Percentiles rank a stretch among this genome's conserved stretches.
Evolutionary conservation across 2,888 invertebrate species (phyloP).

Genomic region (Polymixis flavicincta): DNA sequence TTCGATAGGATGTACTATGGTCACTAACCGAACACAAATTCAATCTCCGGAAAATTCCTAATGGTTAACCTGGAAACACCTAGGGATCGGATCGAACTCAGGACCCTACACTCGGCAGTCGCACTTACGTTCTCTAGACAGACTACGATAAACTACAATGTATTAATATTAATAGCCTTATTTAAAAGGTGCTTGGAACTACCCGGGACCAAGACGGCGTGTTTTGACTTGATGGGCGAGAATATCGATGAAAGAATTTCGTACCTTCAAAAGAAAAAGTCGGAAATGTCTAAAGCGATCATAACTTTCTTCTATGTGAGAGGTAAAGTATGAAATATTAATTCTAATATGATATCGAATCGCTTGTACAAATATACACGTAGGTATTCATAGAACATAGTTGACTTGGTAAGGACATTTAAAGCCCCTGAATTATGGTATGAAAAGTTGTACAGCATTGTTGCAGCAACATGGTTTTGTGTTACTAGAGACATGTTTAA

Average conservation of each 20-base stretch:
- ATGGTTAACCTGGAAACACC: neutral
- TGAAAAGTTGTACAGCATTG: neutral
- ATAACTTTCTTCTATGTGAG: constrained; percentile 78
- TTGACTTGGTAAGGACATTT: neutral
- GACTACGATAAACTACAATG: neutral
- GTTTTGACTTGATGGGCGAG: constrained; percentile 71
- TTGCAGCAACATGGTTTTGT: neutral
- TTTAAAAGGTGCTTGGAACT: constrained; percentile 69
- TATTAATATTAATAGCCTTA: neutral
- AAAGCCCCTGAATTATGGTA: too few species aligned
- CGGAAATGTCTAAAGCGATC: constrained; percentile 72
- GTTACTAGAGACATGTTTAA: neutral
- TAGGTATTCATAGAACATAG: too few species aligned
- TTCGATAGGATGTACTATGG: neutral
- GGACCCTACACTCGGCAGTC: neutral
- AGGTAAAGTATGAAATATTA: constrained; percentile 72
- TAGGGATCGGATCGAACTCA: neutral
- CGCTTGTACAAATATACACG: neutral
- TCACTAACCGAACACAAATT: neutral
- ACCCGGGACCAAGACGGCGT: constrained; percentile 66
- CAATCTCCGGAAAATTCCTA: too few species aligned
- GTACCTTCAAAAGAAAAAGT: constrained; percentile 67
- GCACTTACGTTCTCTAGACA: neutral
- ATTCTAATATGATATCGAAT: neutral
- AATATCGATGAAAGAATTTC: constrained; percentile 62